phyloP scores from a whole-genome alignment of 1,140 invertebrate species.

The Rhopalosiphum padi region DNA sequence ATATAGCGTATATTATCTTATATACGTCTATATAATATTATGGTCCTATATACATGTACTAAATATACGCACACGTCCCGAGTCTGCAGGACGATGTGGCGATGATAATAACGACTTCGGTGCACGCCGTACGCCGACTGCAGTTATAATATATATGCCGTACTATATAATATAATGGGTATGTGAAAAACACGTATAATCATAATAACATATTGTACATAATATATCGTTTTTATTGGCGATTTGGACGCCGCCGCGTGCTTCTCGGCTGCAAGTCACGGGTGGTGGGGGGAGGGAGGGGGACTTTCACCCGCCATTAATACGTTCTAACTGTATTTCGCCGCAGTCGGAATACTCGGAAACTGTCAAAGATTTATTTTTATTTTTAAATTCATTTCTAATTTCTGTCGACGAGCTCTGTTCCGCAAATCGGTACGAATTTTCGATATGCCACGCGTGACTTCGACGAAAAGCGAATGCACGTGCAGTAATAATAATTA shows the following conservation, averaged over 20 bases:
- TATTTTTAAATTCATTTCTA: neutral
- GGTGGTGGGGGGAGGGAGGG: no score
- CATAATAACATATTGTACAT: neutral
- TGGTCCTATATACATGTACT: no score
- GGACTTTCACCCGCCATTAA: neutral
- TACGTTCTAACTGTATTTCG: neutral
- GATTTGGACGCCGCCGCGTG: no score
- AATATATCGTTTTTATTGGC: slow-evolving; percentile 13
- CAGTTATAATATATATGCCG: neutral
- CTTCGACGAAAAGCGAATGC: neutral
- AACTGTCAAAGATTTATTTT: neutral
- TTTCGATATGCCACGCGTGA: neutral
- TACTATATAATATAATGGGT: neutral
- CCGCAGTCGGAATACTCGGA: neutral
- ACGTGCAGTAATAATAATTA: neutral
- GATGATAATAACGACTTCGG: slow-evolving; percentile 1
- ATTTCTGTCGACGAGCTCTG: neutral
- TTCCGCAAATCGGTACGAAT: neutral
- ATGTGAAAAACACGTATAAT: neutral
- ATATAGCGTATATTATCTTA: neutral
- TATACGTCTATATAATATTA: neutral
- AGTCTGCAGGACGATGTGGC: no score
- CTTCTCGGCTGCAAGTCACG: no score
- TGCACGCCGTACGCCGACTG: neutral
- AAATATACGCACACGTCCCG: neutral